Base-by-base conservation (phyloP, 2,888 invertebrate species). In the Caenorhabditis angaria region DNA sequence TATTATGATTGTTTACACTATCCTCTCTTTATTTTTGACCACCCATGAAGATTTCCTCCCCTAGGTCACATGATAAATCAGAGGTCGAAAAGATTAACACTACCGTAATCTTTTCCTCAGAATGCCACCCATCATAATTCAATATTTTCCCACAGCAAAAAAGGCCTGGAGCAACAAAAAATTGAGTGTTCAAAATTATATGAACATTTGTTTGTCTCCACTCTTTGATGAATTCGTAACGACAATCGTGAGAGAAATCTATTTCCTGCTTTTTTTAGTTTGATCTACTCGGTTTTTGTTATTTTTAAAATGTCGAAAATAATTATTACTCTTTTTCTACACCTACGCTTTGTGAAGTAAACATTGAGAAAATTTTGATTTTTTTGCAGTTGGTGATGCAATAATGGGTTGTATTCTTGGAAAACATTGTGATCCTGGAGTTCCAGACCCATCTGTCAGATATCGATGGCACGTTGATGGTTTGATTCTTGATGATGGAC, bases 331-430 rank as follows among this genome's bases (percentile, higher is more conserved):
- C 12, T 32, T 32, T 32, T 32, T 32, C 12, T 32, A 32, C 32
- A 8, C 12, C 6, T 12, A 32, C 12, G 5, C 32, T 41, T 41
- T 41, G 41, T n/a, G n/a, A n/a, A n/a, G n/a, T n/a, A n/a, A n/a
- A n/a, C n/a, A n/a, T n/a, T n/a, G n/a, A n/a, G n/a, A n/a, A n/a
- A n/a, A n/a, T 55, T 63, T 67, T n/a, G 56, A 67, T n/a, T n/a
- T n/a, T n/a, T 3, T 41, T 41, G 14, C 41, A 41, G 41, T 12
- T 41, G 69, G 73, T 65, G 62, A 68, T 70, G 69, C 54, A 59
- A 66, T 65, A 72, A 85, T 85, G 85, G 85, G 85, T 60, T 85
- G 83, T 70, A 70, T 83, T 12, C 71, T 85, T 61, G 82, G 78
- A 60, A 76, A 74, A 59, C 70, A 80, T 53, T 85, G 80, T 65